These are phyloP conservation scores for Apogon hyalosoma DNA, from an alignment of 2,797 vertebrate genomes.

Conservation along the genomic window DNA sequence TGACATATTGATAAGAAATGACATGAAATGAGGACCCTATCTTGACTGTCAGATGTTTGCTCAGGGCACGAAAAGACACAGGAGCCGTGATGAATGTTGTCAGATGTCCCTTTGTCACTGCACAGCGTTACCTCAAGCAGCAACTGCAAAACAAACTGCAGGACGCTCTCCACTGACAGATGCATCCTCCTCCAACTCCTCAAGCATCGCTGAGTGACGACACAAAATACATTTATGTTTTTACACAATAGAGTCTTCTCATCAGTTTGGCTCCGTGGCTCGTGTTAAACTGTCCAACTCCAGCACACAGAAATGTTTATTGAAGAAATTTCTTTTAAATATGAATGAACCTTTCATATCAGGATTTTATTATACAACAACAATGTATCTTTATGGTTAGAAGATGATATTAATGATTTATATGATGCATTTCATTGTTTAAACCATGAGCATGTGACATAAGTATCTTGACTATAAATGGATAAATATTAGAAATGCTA, in stretches of 20 bases:
- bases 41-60: constrained; percentile 44
- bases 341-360: too few relatives aligned
- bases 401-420: too few relatives aligned
- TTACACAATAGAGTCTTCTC: neutral
- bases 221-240: neutral
- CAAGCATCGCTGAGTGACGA: constrained; percentile 34
- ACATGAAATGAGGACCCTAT: constrained; percentile 49
- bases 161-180: constrained; percentile 39
- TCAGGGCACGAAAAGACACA: constrained; percentile 40
- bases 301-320: constrained; percentile 2
- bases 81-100: constrained; percentile 75
- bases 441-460: too few relatives aligned
- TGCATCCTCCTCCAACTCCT: constrained; percentile 39
- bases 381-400: too few relatives aligned
- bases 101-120: constrained; percentile 68
- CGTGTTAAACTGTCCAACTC: neutral
- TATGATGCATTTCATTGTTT: too few relatives aligned
- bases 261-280: neutral
- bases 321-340: neutral
- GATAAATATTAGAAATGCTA: too few relatives aligned
- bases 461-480: too few relatives aligned
- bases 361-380: too few relatives aligned
- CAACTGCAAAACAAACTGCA: constrained; percentile 47
- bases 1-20: constrained; percentile 69
- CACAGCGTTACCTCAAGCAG: constrained; percentile 53